These are phyloP conservation scores for Polydrusus tereticollis DNA, from an alignment of 2,888 invertebrate genomes.

Conservation along the genomic window DNA sequence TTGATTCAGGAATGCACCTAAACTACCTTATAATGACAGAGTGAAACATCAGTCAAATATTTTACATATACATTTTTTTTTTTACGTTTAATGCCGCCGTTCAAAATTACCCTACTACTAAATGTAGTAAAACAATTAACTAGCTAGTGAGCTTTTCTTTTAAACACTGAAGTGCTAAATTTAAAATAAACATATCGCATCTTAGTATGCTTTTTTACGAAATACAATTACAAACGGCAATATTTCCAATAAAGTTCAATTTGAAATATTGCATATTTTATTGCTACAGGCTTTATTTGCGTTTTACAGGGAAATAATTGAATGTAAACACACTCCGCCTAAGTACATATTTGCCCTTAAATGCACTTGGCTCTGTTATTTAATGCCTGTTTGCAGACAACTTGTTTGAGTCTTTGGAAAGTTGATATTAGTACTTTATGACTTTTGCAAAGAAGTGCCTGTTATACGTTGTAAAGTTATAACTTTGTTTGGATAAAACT, in stretches of 20 bases:
- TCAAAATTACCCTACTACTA: too few relatives aligned
- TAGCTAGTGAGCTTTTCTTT: too few relatives aligned
- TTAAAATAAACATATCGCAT: too few relatives aligned
- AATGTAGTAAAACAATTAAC: too few relatives aligned
- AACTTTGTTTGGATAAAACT: neutral
- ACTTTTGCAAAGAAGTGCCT: neutral
- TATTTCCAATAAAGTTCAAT: neutral
- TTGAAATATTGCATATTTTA: constrained; percentile 2
- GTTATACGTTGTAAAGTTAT: neutral
- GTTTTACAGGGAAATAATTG: neutral
- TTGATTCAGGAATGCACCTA: too few relatives aligned
- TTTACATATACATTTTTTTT: too few relatives aligned
- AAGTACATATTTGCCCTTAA: constrained; percentile 3
- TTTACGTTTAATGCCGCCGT: too few relatives aligned
- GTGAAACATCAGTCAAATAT: too few relatives aligned
- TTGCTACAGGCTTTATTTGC: neutral
- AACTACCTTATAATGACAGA: too few relatives aligned
- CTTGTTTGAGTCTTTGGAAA: neutral
- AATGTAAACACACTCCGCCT: neutral
- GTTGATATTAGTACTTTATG: neutral
- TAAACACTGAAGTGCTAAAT: too few relatives aligned
- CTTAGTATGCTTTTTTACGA: too few relatives aligned
- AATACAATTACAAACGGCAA: too few relatives aligned
- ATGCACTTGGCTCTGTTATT: neutral
- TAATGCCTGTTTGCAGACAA: neutral